Evolutionary conservation across 2,113 vertebrate species (phyloP), one percentile per base, ranked within the genome.

Genomic region (Spea multiplicata): DNA sequence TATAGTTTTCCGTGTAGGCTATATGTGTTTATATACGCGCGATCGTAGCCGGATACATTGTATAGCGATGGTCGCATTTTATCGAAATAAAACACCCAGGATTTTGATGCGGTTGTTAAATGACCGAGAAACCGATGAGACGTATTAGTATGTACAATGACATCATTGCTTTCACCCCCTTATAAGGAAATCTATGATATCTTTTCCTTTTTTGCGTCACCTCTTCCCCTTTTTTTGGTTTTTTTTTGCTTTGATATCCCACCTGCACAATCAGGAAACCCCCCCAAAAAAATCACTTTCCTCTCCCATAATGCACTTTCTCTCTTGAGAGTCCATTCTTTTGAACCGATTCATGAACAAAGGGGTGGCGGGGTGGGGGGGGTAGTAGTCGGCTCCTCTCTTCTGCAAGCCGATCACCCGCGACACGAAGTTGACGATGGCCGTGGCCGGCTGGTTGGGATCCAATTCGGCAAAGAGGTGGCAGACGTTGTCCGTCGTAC

Each of bases 391-490:
- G 8, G 71, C 82, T 99, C 94, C 98, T 95, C 94, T 94, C 86
- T 96, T 98, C 89, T 99, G 96, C 76, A 93, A 90, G 71, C 86
- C 89, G 48, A 95, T 91, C 94, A 95, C 94, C 88, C 95, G 96
- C 75, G 93, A 95, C 84, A 99, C 95, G 1, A 99, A 99, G 93
- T 94, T 99, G 91, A 99, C 97, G 0, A 99, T 99, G 88, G 97
- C 97, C 2, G 88, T 91, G 81, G 97, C 97, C 0, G 97, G 97
- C 86, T 99, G 97, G 85, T 95, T 94, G 0, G 96, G 93, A 81
- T 99, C 97, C 81, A 98, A 89, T 91, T 99, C 97, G 0, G 97
- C 96, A 13, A 99, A 99, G 80, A 99, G 95, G 89, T 99, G 97
- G 86, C 97, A 98, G 81, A 98, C 86, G 5, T 99, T 99, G 92